Evolutionary conservation across 2,113 vertebrate species (phyloP).

Genomic region (Erinaceus europaeus): DNA sequence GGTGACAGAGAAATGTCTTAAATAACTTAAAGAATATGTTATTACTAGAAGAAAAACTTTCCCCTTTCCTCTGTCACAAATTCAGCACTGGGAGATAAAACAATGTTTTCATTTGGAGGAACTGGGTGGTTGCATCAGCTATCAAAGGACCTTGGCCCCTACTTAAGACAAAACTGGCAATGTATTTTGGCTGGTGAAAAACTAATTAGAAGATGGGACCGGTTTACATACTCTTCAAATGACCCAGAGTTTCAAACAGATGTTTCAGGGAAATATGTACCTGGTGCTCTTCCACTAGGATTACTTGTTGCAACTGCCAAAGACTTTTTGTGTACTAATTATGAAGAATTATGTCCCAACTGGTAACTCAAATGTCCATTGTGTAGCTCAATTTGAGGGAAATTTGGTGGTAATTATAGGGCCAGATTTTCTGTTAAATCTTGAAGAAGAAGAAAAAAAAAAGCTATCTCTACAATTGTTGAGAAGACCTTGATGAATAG

Average conservation of each 20-base stretch:
- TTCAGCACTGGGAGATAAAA: not conserved
- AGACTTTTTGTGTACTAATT: slow-evolving; percentile 60
- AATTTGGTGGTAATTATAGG: slow-evolving; percentile 72
- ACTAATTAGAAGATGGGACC: slow-evolving; percentile 64
- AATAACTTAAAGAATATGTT: not conserved
- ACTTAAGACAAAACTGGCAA: slow-evolving; percentile 2
- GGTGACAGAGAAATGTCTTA: slow-evolving; percentile 7
- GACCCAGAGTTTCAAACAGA: slow-evolving; percentile 61
- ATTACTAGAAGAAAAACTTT: not conserved
- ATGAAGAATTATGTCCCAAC: slow-evolving; percentile 71
- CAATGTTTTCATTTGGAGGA: not conserved
- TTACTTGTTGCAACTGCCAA: slow-evolving; percentile 62
- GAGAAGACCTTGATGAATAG: slow-evolving; percentile 41
- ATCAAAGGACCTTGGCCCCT: slow-evolving; percentile 24
- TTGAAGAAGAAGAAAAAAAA: slow-evolving; percentile 54
- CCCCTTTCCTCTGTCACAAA: not conserved
- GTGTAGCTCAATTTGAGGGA: slow-evolving; percentile 58
- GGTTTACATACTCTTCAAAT: slow-evolving; percentile 41
- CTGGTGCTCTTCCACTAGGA: slow-evolving; percentile 51
- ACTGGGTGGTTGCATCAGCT: not conserved
- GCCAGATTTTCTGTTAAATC: slow-evolving; percentile 55
- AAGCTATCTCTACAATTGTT: not conserved
- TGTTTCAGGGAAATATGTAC: slow-evolving; percentile 58
- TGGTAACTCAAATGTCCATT: slow-evolving; percentile 43
- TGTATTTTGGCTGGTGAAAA: slow-evolving; percentile 53